Evolutionary conservation across 2,797 vertebrate species (phyloP).

Genomic region (Diplodus sargus): DNA sequence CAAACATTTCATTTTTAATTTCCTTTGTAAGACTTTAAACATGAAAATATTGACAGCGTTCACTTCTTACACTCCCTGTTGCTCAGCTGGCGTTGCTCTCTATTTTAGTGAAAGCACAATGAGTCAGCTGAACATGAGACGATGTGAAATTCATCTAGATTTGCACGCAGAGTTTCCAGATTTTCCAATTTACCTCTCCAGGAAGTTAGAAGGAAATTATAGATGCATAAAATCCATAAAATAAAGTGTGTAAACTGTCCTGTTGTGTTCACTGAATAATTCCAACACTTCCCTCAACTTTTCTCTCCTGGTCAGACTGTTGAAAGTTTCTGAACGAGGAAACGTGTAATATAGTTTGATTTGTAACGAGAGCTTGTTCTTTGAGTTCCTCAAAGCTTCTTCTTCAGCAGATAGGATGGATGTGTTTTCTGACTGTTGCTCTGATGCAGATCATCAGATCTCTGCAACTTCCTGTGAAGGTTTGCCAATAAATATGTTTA

Average conservation of each 20-base stretch:
- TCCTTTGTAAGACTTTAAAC: no score
- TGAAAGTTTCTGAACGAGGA: not conserved
- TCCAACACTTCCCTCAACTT: not conserved
- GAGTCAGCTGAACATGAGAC: not conserved
- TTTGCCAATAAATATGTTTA: slow-evolving; percentile 45
- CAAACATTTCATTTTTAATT: not conserved
- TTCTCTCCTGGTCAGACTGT: not conserved
- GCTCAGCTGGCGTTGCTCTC: not conserved
- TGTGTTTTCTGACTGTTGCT: not conserved
- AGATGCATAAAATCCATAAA: not conserved
- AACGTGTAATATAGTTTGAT: not conserved
- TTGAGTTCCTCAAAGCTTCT: not conserved
- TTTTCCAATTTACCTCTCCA: not conserved
- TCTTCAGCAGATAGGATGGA: not conserved
- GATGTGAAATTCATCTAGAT: not conserved
- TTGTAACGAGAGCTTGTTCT: not conserved
- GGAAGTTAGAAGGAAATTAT: not conserved
- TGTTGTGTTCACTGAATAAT: not conserved
- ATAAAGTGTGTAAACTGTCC: not conserved
- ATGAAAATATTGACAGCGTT: not conserved
- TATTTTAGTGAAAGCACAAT: not conserved
- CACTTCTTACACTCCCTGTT: not conserved
- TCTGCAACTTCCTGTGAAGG: slow-evolving; percentile 5
- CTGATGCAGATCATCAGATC: not conserved
- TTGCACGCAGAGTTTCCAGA: fast-evolving